Base-by-base conservation (phyloP, 2,113 vertebrate genomes). In the Eurystomus gularis region DNA sequence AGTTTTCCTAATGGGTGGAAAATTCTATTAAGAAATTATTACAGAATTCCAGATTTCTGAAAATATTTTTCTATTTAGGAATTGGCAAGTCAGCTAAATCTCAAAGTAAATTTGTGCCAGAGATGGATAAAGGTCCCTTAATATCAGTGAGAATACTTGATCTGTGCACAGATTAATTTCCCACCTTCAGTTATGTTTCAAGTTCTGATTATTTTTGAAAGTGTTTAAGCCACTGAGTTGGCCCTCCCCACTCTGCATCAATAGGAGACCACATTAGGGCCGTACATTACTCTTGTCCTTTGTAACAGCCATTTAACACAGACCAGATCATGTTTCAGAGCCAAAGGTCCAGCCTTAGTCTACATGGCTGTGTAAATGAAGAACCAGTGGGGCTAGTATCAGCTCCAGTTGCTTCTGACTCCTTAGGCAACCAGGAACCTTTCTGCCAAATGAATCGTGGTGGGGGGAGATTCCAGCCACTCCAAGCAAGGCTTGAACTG, bases 161-260 rank as follows among this genome's bases (percentile, higher is more conserved):
- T 44, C 49, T 52, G 60, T 3, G 11, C 11, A 28, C 1, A 51
- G 39, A 48, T 20, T 12, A 79, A 54, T 48, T 54, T 16, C 15
- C 9, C 17, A 40, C 3, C 46, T 46, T 24, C 33, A 46, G 1
- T 61, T 39, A 13, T 37, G 31, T 46, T 52, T 39, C 80, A 37
- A 72, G 29, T 23, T 58, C 29, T 11, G 42, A 26, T 66, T 39
- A 6, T 31, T 86, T 78, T 54, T n/a, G 5, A 76, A 39, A 51
- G n/a, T 35, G 10, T 25, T 55, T 7, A 33, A 66, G 77, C 3
- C 7, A 10, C 10, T 0, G 2, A 11, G 19, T 23, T n/a, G n/a
- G 54, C 35, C 8, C 49, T 52, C 10, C 62, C 23, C 40, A 29
- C 8, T 6, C 19, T 12, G 26, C 37, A 69, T 33, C 33, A 23